These are phyloP conservation scores for Macrobrachium rosenbergii DNA, from an alignment of 1,140 invertebrate species.

Conservation along the genomic window DNA sequence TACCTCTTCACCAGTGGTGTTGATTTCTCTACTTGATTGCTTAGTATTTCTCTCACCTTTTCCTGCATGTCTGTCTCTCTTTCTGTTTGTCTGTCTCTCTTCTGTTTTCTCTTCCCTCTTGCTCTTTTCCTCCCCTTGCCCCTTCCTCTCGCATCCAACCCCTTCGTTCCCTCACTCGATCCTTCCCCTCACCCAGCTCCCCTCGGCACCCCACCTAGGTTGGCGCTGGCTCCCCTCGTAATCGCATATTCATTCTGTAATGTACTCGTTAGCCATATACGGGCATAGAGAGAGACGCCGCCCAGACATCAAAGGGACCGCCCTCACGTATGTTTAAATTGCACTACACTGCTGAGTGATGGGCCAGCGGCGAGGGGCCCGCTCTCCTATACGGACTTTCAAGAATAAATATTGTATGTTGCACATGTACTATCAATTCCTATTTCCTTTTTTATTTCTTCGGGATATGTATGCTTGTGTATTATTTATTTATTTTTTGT, in stretches of 20 bases:
- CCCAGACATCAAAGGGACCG: constrained; percentile 45
- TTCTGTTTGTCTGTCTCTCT: too few relatives aligned
- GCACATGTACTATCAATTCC: neutral
- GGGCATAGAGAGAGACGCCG: constrained; percentile 53
- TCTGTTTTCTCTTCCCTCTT: too few relatives aligned
- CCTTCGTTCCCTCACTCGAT: neutral
- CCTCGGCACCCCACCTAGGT: constrained; percentile 22
- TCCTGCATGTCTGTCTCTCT: too few relatives aligned
- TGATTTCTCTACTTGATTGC: neutral
- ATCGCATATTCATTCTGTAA: constrained; percentile 63
- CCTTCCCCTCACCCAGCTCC: constrained; percentile 13
- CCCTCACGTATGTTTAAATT: constrained; percentile 61
- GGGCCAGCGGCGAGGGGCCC: neutral
- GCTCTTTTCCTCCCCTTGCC: too few relatives aligned
- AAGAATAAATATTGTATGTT: neutral
- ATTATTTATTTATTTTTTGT: too few relatives aligned
- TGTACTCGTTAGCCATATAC: constrained; percentile 63
- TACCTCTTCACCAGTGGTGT: neutral
- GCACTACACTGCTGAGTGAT: constrained; percentile 38
- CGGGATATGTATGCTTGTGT: too few relatives aligned
- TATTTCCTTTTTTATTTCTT: too few relatives aligned
- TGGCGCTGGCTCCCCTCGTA: constrained; percentile 50
- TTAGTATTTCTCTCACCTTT: neutral
- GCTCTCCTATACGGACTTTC: too few relatives aligned
- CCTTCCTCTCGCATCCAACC: neutral